These are phyloP conservation scores for Mycalesis mineus DNA, from an alignment of 2,888 invertebrate genomes.

Conservation along the genomic window DNA sequence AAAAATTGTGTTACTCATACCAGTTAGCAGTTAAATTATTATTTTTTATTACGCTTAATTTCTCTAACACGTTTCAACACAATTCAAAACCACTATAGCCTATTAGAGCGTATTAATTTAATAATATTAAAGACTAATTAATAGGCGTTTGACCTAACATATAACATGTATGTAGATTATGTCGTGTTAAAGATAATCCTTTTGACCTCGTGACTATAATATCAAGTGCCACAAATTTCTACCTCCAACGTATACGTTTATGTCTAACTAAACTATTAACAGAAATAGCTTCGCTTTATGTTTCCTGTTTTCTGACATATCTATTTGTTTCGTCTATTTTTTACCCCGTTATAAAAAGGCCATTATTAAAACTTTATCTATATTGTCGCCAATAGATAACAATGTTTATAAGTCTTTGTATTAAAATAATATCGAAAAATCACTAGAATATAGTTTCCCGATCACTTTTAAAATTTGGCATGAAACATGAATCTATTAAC, in stretches of 20 bases:
- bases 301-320: no score
- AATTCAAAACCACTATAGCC: not conserved
- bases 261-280: not conserved
- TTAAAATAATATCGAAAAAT: no score
- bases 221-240: not conserved
- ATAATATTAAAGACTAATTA: not conserved
- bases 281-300: not conserved
- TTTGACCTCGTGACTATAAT: not conserved
- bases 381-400: no score
- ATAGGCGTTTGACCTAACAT: not conserved
- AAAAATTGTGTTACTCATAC: no score
- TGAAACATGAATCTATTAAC: no score
- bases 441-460: no score
- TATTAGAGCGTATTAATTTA: not conserved
- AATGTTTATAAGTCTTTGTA: no score
- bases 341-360: no score
- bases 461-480: no score
- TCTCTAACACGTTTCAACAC: not conserved
- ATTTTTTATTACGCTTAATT: not conserved
- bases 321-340: no score
- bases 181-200: not conserved
- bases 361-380: no score
- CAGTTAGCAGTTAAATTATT: not conserved
- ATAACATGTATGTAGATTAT: not conserved
- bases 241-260: not conserved